Conservation (phyloP, 2,888 invertebrate species). For the Drosophila putrida region DNA sequence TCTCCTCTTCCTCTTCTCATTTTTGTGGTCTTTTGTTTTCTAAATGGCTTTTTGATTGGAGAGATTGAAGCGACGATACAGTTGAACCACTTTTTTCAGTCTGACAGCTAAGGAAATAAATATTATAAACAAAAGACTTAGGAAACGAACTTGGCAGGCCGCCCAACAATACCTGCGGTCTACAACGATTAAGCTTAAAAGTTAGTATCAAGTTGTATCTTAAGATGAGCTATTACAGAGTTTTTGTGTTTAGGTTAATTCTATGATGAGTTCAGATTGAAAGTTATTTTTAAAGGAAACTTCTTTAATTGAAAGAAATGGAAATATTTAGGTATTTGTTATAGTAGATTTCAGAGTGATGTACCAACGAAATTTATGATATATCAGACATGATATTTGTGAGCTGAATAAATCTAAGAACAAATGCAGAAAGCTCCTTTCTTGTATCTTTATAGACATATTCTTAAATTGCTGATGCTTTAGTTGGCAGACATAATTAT, state of each 20-base stretch:
- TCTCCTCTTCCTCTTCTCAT: conserved; percentile 1
- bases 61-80: conserved; percentile 71
- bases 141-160: conserved; percentile 66
- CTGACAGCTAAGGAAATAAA: conserved; percentile 60
- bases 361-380: too few relatives aligned
- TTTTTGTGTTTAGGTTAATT: neutral
- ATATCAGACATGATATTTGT: too few relatives aligned
- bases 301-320: neutral
- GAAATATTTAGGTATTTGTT: neutral
- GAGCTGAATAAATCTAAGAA: too few relatives aligned
- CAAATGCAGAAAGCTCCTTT: too few relatives aligned
- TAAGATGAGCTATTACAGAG: neutral
- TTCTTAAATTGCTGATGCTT: too few relatives aligned
- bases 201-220: conserved; percentile 6
- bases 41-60: conserved; percentile 82
- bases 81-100: conserved; percentile 77
- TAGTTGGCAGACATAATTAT: neutral
- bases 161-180: conserved; percentile 1
- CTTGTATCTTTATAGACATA: too few relatives aligned
- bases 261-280: neutral
- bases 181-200: conserved; percentile 13
- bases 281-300: neutral
- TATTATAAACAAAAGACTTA: conserved; percentile 66
- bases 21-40: conserved; percentile 44
- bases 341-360: too few relatives aligned